Evolutionary conservation across 2,888 invertebrate genomes (phyloP).

Genomic region (Ichneumoninae sp.): DNA sequence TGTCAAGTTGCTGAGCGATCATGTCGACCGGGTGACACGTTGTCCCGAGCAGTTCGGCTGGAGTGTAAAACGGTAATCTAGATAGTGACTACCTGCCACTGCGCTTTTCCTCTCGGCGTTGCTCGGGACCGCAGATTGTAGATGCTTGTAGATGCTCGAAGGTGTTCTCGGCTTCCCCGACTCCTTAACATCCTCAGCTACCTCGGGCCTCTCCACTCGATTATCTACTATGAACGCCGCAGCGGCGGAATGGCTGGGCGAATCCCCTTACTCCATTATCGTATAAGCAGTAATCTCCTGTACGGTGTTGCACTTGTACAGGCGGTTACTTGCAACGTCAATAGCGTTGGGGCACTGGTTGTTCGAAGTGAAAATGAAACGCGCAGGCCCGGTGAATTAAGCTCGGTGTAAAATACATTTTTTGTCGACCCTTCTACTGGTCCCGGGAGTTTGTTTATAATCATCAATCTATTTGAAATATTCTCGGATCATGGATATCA

Average conservation of each 20-base stretch:
- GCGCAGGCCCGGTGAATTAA: not conserved
- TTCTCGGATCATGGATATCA: not conserved
- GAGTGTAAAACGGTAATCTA: conserved; percentile 43
- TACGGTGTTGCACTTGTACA: conserved; percentile 19
- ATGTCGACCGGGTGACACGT: not conserved
- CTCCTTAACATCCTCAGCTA: conserved; percentile 19
- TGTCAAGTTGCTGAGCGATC: not conserved
- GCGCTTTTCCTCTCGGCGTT: conserved; percentile 20
- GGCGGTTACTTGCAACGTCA: conserved; percentile 6
- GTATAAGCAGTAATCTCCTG: conserved; percentile 38
- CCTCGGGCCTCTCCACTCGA: conserved; percentile 31
- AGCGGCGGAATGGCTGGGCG: conserved; percentile 11
- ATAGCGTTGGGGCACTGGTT: not conserved
- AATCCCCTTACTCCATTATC: conserved; percentile 59
- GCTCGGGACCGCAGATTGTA: not conserved
- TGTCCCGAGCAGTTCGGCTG: not conserved
- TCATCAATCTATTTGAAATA: not conserved
- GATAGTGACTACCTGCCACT: conserved; percentile 16
- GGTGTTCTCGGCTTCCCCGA: conserved; percentile 14
- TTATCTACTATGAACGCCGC: conserved; percentile 15
- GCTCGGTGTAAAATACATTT: not conserved
- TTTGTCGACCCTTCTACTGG: not conserved
- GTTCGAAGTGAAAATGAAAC: not conserved
- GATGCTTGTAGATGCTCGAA: conserved; percentile 11
- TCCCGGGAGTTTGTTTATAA: not conserved